These are phyloP conservation scores for Bimastos eiseni DNA, from an alignment of 2,888 invertebrate species.

Conservation along the genomic window DNA sequence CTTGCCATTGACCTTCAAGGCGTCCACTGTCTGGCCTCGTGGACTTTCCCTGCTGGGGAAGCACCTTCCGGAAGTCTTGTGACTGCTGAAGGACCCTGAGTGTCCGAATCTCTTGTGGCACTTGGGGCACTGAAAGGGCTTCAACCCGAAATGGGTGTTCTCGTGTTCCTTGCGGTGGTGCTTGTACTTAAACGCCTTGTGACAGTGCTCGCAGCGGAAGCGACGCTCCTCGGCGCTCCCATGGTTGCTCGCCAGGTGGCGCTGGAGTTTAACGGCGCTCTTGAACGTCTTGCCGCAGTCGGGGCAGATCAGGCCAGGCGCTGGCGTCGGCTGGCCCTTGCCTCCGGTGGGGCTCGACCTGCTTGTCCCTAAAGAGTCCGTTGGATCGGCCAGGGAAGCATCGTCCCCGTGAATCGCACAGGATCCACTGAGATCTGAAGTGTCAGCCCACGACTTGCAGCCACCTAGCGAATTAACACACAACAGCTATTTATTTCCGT, in stretches of 20 bases:
- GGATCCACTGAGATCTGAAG: not conserved
- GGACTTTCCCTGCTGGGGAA: not conserved
- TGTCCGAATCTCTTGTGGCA: conserved; percentile 25
- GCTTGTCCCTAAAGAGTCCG: not conserved
- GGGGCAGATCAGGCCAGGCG: not conserved
- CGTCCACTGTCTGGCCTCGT: not conserved
- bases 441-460: not conserved
- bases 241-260: not conserved
- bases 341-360: not conserved
- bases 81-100: conserved; percentile 17
- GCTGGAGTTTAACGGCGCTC: not conserved
- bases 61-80: conserved; percentile 16
- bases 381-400: not conserved
- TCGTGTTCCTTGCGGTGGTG: conserved; percentile 21
- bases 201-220: conserved; percentile 2
- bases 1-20: not conserved
- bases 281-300: not conserved
- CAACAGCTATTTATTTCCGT: not conserved
- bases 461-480: not conserved
- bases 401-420: not conserved
- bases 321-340: not conserved
- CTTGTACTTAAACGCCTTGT: conserved; percentile 10
- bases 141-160: conserved; percentile 4
- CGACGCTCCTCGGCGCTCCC: not conserved
- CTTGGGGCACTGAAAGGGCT: not conserved